Base-by-base conservation (phyloP, 2,797 vertebrate species). In the Helicolenus hilgendorfi region DNA sequence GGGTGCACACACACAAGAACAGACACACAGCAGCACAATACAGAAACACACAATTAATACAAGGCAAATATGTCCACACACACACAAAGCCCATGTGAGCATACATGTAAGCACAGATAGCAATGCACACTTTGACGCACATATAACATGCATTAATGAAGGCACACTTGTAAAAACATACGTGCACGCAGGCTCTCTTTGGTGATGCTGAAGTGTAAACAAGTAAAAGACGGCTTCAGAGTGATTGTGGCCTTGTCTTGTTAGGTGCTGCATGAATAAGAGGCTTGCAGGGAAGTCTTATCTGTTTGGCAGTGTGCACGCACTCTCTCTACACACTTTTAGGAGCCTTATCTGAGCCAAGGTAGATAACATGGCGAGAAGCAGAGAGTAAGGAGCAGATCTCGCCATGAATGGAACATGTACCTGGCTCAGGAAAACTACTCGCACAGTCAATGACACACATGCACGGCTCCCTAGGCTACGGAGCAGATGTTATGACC, bases 221-320 rank as follows among this genome's bases (percentile, higher is more conserved):
- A 82, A 77, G 84, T 67, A 45, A 85, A 86, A 89, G 79, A 87
- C 18, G n/a, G 68, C 78, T 91, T 87, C 7, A 55, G 63, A 79
- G 77, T 78, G 86, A 88, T 86, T 79, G 82, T 86, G 78, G 88
- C 65, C 77, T 92, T 83, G 90, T 86, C 87, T 92, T 85, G 86
- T 89, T 85, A 81, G 89, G 84, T 69, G 69, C 77, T 79, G 86
- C 85, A 86, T 92, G 89, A 92, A 82, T 91, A 85, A 93, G 79
- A 92, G 88, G 90, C 87, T 91, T 90, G 85, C 79, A 72, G 65
- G 77, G 59, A 70, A 74, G 74, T 82, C 94, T 95, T 95, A 95
- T 95, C 93, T 87, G 82, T 91, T 87, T 89, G 85, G 76, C 81
- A 72, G 55, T 14, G 55, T 14, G 68, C 27, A 27, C 45, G 2